A percentile compares a stretch with the other conserved stretches of the same genome.
phyloP scores from a whole-genome alignment of 2,797 vertebrate species.

The Sebastes vulpes region DNA sequence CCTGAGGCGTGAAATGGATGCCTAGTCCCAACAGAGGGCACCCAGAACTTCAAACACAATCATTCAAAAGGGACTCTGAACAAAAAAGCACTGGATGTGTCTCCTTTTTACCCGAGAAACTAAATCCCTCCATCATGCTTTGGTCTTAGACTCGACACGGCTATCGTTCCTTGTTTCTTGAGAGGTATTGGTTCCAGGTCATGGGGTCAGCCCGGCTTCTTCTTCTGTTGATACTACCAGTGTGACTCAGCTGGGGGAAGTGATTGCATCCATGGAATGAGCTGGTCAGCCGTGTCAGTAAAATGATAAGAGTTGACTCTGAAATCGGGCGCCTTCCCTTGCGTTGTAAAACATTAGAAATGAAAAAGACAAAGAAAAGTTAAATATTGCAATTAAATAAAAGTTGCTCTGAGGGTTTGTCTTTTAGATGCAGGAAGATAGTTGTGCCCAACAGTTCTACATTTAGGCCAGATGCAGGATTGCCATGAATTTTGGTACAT shows the following conservation, averaged over 20 bases:
- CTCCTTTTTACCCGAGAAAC: not conserved
- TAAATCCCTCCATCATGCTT: slow-evolving; percentile 22
- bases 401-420: not conserved
- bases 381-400: not conserved
- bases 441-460: not conserved
- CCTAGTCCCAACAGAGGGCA: slow-evolving; percentile 40
- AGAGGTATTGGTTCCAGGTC: not conserved
- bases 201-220: not conserved
- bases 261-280: not conserved
- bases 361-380: not conserved
- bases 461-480: not conserved
- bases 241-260: not conserved
- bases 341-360: not conserved
- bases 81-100: not conserved
- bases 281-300: not conserved
- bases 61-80: slow-evolving; percentile 11
- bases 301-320: not conserved
- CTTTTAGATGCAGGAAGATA: not conserved
- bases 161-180: not conserved
- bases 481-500: not conserved
- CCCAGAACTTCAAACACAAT: slow-evolving; percentile 39
- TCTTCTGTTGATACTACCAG: not conserved
- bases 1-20: slow-evolving; percentile 68
- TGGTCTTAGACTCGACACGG: slow-evolving; percentile 9
- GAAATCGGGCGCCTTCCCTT: not conserved